Percentiles rank a stretch among this genome's conserved stretches.
These are phyloP conservation scores for Nemotelus pantherinus DNA, from an alignment of 2,888 invertebrate species.

Conservation along the genomic window DNA sequence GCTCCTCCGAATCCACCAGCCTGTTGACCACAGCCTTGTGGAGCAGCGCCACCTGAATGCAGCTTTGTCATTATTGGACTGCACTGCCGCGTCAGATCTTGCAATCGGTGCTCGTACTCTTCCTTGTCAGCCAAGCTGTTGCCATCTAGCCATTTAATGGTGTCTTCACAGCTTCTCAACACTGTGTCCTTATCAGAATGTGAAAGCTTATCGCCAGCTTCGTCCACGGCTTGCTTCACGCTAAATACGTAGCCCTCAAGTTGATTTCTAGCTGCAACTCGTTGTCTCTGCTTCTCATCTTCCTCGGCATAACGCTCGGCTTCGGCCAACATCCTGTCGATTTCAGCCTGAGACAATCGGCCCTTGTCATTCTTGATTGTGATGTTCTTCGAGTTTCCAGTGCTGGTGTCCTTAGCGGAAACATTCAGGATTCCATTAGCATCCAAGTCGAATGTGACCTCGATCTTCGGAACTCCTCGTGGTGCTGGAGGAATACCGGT, in stretches of 20 bases:
- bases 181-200: constrained; percentile 75
- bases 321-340: constrained; percentile 84
- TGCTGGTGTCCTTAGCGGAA: constrained; percentile 79
- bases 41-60: constrained; percentile 66
- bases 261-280: constrained; percentile 77
- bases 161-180: constrained; percentile 71
- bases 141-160: constrained; percentile 80
- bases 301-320: constrained; percentile 82
- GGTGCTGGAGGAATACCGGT: constrained; percentile 87
- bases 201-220: constrained; percentile 70
- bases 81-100: constrained; percentile 75
- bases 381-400: constrained; percentile 82
- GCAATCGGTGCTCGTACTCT: constrained; percentile 76
- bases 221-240: constrained; percentile 72
- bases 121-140: constrained; percentile 77
- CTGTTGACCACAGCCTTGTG: constrained; percentile 56
- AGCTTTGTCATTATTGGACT: constrained; percentile 80
- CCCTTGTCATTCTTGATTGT: constrained; percentile 90
- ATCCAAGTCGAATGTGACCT: constrained; percentile 88
- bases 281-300: constrained; percentile 76
- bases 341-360: constrained; percentile 84
- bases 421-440: constrained; percentile 90
- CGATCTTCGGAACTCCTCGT: constrained; percentile 72
- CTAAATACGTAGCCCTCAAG: constrained; percentile 81
- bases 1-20: constrained; percentile 57